phyloP scores from a whole-genome alignment of 2,888 invertebrate species.

The Onchidella celtica region DNA sequence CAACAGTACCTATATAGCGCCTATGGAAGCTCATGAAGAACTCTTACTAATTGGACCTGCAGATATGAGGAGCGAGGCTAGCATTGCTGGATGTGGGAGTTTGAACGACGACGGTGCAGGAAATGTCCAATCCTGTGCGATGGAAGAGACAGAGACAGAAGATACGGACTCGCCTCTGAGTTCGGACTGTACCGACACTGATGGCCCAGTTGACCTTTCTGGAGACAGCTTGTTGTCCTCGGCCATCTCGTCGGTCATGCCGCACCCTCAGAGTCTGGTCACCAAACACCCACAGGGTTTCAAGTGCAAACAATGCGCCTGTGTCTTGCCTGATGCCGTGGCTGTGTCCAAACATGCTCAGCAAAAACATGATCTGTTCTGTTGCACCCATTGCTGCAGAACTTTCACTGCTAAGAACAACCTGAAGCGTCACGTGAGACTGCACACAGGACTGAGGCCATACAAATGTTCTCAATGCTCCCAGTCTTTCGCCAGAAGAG shows the following conservation, averaged over 20 bases:
- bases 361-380: slow-evolving; percentile 61
- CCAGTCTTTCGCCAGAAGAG: slow-evolving; percentile 67
- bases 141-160: neutral
- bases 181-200: slow-evolving; percentile 37
- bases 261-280: slow-evolving; percentile 32
- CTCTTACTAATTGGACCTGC: neutral
- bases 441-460: slow-evolving; percentile 70
- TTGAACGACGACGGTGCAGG: neutral
- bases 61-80: neutral
- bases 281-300: slow-evolving; percentile 49
- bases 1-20: neutral
- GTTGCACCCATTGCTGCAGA: slow-evolving; percentile 66
- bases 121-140: too few species aligned
- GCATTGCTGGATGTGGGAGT: neutral
- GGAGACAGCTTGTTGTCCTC: slow-evolving; percentile 21
- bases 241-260: slow-evolving; percentile 7
- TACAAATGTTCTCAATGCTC: slow-evolving; percentile 65
- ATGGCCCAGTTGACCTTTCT: slow-evolving; percentile 32
- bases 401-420: slow-evolving; percentile 70
- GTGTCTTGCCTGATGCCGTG: slow-evolving; percentile 55
- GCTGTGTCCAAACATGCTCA: slow-evolving; percentile 66
- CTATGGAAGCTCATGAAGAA: neutral
- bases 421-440: slow-evolving; percentile 68
- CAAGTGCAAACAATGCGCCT: slow-evolving; percentile 63
- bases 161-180: neutral